Evolutionary conservation across 2,888 invertebrate genomes (phyloP).

Genomic region (Tridacna crocea): DNA sequence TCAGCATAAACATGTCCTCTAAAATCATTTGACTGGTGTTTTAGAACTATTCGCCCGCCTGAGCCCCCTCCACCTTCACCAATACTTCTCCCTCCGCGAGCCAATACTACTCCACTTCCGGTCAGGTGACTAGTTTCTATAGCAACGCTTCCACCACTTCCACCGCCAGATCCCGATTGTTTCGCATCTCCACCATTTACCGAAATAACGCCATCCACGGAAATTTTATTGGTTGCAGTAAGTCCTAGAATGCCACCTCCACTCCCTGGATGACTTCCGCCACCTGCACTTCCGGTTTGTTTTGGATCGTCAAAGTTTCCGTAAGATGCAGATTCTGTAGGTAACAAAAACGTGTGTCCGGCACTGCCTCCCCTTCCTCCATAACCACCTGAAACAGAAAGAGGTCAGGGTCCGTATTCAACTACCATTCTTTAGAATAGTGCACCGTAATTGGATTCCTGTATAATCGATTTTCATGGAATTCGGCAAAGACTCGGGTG

Average conservation of each 20-base stretch:
- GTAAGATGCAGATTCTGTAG: slow-evolving; percentile 54
- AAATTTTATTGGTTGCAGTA: slow-evolving; percentile 37
- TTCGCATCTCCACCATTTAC: slow-evolving; percentile 66
- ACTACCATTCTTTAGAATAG: no score
- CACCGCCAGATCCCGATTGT: slow-evolving; percentile 64
- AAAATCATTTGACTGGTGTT: slow-evolving; percentile 44
- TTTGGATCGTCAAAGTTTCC: slow-evolving; percentile 51
- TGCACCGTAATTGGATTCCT: no score
- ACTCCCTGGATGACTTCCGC: slow-evolving; percentile 60
- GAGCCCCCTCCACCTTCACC: slow-evolving; percentile 68
- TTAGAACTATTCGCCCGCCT: slow-evolving; percentile 64
- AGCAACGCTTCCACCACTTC: slow-evolving; percentile 67
- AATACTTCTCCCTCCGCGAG: slow-evolving; percentile 64
- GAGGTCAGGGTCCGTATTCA: neutral
- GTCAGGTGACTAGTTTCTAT: slow-evolving; percentile 46
- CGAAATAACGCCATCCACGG: slow-evolving; percentile 69
- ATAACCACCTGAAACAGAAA: slow-evolving; percentile 62
- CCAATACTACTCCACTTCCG: slow-evolving; percentile 65
- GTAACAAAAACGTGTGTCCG: slow-evolving; percentile 46
- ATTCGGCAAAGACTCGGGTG: no score
- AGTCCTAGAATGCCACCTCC: slow-evolving; percentile 67
- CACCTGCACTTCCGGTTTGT: slow-evolving; percentile 63
- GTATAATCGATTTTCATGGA: no score
- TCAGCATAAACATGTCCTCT: slow-evolving; percentile 53
- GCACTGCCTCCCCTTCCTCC: slow-evolving; percentile 72